phyloP scores from a whole-genome alignment of 2,888 invertebrate species.

The Oxyscelio sp. region DNA sequence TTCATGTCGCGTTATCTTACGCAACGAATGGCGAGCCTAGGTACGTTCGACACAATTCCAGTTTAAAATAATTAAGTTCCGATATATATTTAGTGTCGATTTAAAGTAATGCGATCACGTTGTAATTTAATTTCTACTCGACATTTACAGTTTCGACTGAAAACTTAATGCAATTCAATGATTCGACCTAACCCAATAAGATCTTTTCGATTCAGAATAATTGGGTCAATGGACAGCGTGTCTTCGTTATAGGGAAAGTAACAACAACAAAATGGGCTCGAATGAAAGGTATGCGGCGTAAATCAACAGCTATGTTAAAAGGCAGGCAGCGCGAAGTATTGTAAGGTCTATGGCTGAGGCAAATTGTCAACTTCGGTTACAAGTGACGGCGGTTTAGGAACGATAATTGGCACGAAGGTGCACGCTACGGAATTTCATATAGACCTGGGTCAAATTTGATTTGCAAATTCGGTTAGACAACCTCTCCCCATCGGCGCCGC shows the following conservation, averaged over 20 bases:
- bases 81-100: constrained; percentile 37
- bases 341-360: constrained; percentile 60
- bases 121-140: constrained; percentile 38
- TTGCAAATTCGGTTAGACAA: constrained; percentile 86
- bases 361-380: constrained; percentile 77
- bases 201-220: no score
- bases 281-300: constrained; percentile 27
- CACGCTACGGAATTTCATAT: constrained; percentile 80
- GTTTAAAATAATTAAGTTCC: constrained; percentile 26
- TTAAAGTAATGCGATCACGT: constrained; percentile 24
- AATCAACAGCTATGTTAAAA: constrained; percentile 25
- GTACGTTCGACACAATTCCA: constrained; percentile 35
- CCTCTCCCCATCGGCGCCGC: constrained; percentile 75
- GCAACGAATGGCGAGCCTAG: neutral
- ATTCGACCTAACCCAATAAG: constrained; percentile 18
- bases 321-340: constrained; percentile 7
- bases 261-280: neutral
- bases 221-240: no score
- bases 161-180: constrained; percentile 42
- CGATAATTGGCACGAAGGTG: constrained; percentile 85
- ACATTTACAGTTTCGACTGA: neutral
- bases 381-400: constrained; percentile 81
- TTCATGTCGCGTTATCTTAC: constrained; percentile 35
- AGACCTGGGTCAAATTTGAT: constrained; percentile 85
- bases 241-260: no score